Conservation (phyloP, 2,113 vertebrate species). For the Coracopsis vasa region DNA sequence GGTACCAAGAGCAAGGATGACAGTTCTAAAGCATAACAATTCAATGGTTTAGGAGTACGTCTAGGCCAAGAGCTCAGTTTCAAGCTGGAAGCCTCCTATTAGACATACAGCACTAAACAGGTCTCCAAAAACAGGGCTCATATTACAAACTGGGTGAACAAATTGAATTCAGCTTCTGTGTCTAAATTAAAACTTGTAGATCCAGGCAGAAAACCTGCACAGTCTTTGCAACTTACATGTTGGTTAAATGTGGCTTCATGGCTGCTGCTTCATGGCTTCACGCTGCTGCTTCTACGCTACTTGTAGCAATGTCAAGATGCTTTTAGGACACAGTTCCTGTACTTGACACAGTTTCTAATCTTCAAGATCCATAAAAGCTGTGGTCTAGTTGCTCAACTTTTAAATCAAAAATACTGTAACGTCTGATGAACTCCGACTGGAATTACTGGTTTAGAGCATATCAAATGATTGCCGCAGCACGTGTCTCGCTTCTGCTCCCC, state of each 20-base stretch:
- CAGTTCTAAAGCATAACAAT: not conserved
- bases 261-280: no score
- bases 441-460: not conserved
- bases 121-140: not conserved
- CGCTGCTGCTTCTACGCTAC: not conserved
- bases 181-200: not conserved
- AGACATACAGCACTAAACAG: not conserved
- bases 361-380: not conserved
- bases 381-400: not conserved
- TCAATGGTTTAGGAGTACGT: not conserved
- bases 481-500: not conserved
- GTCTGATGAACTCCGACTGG: not conserved
- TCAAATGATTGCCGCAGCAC: not conserved
- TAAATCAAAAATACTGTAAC: not conserved
- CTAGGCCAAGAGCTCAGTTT: not conserved
- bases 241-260: not conserved
- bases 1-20: not conserved
- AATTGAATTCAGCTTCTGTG: not conserved
- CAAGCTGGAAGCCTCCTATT: not conserved
- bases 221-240: not conserved
- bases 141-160: not conserved
- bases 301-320: not conserved
- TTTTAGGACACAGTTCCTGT: not conserved
- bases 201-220: not conserved
- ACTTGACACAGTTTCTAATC: not conserved